Evolutionary conservation across 2,888 invertebrate species (phyloP).

Genomic region (Stramonita haemastoma): DNA sequence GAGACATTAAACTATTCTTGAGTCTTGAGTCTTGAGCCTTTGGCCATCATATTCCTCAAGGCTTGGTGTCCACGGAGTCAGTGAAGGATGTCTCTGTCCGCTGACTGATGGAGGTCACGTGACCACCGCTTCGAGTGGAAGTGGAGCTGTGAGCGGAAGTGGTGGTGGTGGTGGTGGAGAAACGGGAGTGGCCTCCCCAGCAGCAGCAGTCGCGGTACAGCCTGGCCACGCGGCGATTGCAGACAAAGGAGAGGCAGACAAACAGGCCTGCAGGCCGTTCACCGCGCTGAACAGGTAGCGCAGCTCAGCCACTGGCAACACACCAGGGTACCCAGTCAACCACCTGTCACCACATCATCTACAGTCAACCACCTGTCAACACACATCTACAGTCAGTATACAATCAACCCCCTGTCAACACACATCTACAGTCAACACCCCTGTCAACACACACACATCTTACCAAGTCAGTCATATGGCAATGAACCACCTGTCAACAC

Average conservation of each 20-base stretch:
- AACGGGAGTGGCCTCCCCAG: background rate
- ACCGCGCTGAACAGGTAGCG: conserved; percentile 46
- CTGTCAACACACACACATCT: no score
- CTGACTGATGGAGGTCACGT: conserved; percentile 1
- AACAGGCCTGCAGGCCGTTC: conserved; percentile 52
- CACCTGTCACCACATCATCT: no score
- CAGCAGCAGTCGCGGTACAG: conserved; percentile 37
- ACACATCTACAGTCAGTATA: background rate
- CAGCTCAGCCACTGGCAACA: conserved; percentile 27
- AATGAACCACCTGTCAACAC: no score
- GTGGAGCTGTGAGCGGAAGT: background rate
- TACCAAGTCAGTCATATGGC: no score
- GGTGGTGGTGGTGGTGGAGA: background rate
- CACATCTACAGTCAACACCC: no score
- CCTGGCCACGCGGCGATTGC: conserved; percentile 47
- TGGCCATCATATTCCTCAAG: background rate
- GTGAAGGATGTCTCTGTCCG: conserved; percentile 20
- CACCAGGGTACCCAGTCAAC: no score
- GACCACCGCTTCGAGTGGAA: conserved; percentile 19
- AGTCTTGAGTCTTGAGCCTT: no score
- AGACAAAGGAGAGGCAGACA: conserved; percentile 53
- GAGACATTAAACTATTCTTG: no score
- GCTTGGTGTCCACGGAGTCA: background rate
- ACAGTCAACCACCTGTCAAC: background rate
- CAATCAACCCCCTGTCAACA: no score